Base-by-base conservation (phyloP, 2,797 vertebrate species). In the Cirrhinus molitorella region DNA sequence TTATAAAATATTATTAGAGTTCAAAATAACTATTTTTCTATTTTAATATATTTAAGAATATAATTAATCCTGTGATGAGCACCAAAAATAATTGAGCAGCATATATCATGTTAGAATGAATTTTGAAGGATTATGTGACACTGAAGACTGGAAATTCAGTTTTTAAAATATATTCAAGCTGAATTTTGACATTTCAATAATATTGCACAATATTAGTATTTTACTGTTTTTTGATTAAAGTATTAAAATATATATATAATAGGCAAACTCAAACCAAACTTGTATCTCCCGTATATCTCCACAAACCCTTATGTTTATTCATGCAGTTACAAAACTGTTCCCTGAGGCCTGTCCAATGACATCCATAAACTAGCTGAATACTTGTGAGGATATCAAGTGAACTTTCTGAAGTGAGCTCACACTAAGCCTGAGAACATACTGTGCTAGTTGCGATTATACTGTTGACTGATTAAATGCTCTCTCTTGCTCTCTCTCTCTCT, bases 371-470 rank as follows among this genome's bases (percentile, higher is more conserved):
- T 59, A 70, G 25, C 7, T 40, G 74, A 71, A 83, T 68, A 63
- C 53, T 73, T 25, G 66, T 11, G 53, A 37, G 65, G 74, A 47
- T 70, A 63, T 78, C 53, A 78, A 83, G 65, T 78, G 66, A 71
- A 83, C 53, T 70, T 78, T 83, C 66, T 83, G 53, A 83, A 68
- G 82, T 49, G 43, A 61, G 23, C 66, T 77, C 82, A 49, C 70
- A 85, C 45, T 68, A 75, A 80, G 83, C 78, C 67, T 51, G 51
- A 71, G 82, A 43, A 83, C 82, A 83, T 71, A 78, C 82, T 83
- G 74, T 83, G 51, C 82, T 68, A 77, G 82, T 61, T 12, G 5
- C 2, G 61, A 82, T 79, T 78, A 67, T 59, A 59, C 66, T 85
- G 67, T 61, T 70, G 82, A 78, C 74, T 70, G 72, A 83, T 83